These are phyloP conservation scores for Pipra filicauda DNA, from an alignment of 2,113 vertebrate genomes.

Conservation along the genomic window DNA sequence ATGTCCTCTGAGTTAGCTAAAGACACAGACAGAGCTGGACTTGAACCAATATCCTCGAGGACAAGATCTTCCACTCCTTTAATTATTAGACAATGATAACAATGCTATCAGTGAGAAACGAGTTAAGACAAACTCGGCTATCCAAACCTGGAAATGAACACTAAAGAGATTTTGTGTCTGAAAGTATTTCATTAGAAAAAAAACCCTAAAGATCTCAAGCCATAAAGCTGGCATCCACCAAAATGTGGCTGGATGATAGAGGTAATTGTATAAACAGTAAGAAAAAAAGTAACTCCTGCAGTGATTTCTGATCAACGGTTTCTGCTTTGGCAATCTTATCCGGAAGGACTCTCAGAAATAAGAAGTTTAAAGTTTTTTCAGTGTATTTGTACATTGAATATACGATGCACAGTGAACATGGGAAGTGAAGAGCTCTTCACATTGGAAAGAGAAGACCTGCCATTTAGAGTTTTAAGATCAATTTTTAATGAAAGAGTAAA, in stretches of 20 bases:
- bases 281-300: background rate
- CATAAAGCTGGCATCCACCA: background rate
- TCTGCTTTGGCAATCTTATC: background rate
- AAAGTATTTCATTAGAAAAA: background rate
- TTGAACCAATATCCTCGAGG: background rate
- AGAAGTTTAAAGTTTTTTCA: background rate
- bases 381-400: background rate
- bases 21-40: background rate
- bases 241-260: background rate
- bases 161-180: background rate
- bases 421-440: background rate
- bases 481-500: background rate
- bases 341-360: background rate
- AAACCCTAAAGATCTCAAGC: background rate
- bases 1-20: constrained; percentile 25
- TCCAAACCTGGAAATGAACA: background rate
- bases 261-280: background rate
- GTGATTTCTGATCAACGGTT: background rate
- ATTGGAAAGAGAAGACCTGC: background rate
- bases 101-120: background rate
- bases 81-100: background rate
- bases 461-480: background rate
- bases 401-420: background rate
- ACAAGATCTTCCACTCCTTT: background rate
- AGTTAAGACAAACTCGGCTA: background rate